A percentile compares a stretch with the other conserved stretches of the same genome.
Evolutionary conservation across 2,888 invertebrate genomes (phyloP).

Genomic region (Sphaeridia pumilis): DNA sequence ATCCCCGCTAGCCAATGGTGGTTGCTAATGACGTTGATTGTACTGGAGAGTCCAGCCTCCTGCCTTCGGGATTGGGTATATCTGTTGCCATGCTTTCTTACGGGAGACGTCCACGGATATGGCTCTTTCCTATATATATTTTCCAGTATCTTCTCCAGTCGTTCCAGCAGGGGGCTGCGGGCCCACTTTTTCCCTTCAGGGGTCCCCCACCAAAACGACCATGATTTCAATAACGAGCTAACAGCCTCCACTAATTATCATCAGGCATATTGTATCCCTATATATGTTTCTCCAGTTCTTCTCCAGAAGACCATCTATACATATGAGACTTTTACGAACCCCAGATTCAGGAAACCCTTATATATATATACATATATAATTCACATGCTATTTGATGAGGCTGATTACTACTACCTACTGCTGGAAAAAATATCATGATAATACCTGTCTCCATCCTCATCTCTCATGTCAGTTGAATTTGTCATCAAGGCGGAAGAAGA

Average conservation of each 20-base stretch:
- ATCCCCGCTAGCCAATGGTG: slow-evolving; percentile 22
- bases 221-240: slow-evolving; percentile 37
- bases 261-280: too few relatives aligned
- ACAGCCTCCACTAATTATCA: slow-evolving; percentile 36
- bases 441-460: neutral
- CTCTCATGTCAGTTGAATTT: slow-evolving; percentile 1
- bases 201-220: too few relatives aligned
- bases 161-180: slow-evolving; percentile 19
- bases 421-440: neutral
- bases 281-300: slow-evolving; percentile 15
- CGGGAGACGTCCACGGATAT: too few relatives aligned
- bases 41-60: slow-evolving; percentile 18
- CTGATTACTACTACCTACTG: too few relatives aligned
- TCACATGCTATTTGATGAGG: too few relatives aligned
- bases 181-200: slow-evolving; percentile 28
- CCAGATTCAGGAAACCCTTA: too few relatives aligned
- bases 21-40: slow-evolving; percentile 16
- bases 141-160: slow-evolving; percentile 13
- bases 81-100: too few relatives aligned
- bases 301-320: too few relatives aligned
- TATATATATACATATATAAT: too few relatives aligned
- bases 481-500: neutral
- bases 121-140: too few relatives aligned
- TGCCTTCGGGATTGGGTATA: slow-evolving; percentile 23
- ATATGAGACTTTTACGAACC: too few relatives aligned